A percentile compares a stretch with the other conserved stretches of the same genome.
These are phyloP conservation scores for Spodoptera litura DNA, from an alignment of 1,140 invertebrate species.

Conservation along the genomic window DNA sequence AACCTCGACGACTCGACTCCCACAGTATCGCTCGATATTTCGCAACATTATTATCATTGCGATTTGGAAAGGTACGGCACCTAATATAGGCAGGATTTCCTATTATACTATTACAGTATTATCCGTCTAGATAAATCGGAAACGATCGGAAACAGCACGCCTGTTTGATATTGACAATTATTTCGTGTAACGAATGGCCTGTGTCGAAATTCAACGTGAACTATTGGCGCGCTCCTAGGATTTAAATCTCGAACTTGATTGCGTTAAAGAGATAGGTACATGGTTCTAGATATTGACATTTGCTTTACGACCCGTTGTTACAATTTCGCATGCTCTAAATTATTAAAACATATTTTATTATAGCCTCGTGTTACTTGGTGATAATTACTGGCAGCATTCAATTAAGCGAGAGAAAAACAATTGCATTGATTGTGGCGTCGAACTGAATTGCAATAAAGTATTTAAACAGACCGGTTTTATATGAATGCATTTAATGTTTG, in stretches of 20 bases:
- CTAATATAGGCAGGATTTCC: constrained; percentile 64
- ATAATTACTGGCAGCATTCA: constrained; percentile 42
- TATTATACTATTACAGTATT: constrained; percentile 61
- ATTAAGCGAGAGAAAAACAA: constrained; percentile 42
- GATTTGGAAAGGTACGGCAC: constrained; percentile 64
- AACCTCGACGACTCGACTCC: constrained; percentile 70
- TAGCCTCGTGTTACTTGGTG: neutral
- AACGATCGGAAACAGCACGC: constrained; percentile 60
- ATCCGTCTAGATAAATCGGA: constrained; percentile 62
- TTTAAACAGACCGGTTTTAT: constrained; percentile 34
- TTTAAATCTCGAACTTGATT: constrained; percentile 64
- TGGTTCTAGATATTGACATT: constrained; percentile 45
- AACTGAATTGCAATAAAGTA: constrained; percentile 28
- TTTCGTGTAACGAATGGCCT: constrained; percentile 63
- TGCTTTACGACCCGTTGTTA: constrained; percentile 45
- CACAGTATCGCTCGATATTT: constrained; percentile 64
- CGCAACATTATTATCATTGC: constrained; percentile 71
- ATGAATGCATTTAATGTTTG: constrained; percentile 41
- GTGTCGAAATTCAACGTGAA: constrained; percentile 58
- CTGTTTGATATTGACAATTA: constrained; percentile 69
- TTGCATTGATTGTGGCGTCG: constrained; percentile 20
- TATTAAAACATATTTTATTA: constrained; percentile 43
- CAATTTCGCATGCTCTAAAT: constrained; percentile 49
- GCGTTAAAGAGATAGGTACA: constrained; percentile 49
- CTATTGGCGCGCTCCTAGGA: constrained; percentile 60